Evolutionary conservation across 2,888 invertebrate species (phyloP).

Genomic region (Coelinius sp.): DNA sequence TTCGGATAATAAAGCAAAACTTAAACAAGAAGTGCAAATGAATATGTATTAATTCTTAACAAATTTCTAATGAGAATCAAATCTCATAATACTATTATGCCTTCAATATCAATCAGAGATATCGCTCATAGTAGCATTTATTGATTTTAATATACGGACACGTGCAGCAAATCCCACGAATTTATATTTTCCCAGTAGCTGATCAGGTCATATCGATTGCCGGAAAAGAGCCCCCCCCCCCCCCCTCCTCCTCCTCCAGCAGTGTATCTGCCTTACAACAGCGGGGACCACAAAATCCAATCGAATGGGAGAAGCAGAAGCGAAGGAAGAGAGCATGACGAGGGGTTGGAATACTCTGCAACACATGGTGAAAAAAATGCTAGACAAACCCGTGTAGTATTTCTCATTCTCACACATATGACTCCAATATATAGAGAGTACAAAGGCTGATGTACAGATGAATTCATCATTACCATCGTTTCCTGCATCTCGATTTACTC

Average conservation of each 20-base stretch:
- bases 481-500: background rate
- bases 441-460: background rate
- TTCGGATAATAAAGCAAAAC: conserved; percentile 5
- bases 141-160: conserved; percentile 19
- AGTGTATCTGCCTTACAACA: background rate
- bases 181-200: conserved; percentile 9
- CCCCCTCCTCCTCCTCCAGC: too few relatives aligned
- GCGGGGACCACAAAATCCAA: conserved; percentile 14
- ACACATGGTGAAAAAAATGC: conserved; percentile 39
- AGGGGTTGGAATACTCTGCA: conserved; percentile 11
- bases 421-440: background rate
- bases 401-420: background rate
- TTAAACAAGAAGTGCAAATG: background rate
- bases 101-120: background rate
- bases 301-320: conserved; percentile 7
- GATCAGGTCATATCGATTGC: conserved; percentile 28
- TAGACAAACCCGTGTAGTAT: conserved; percentile 35
- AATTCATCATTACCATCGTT: conserved; percentile 12
- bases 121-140: background rate
- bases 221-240: background rate
- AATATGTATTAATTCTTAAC: conserved; percentile 16
- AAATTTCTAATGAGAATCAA: background rate
- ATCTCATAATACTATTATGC: background rate
- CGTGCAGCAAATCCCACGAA: conserved; percentile 46
- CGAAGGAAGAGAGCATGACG: conserved; percentile 1